phyloP scores from a whole-genome alignment of 2,797 vertebrate species.

The Pipistrellus nathusii region DNA sequence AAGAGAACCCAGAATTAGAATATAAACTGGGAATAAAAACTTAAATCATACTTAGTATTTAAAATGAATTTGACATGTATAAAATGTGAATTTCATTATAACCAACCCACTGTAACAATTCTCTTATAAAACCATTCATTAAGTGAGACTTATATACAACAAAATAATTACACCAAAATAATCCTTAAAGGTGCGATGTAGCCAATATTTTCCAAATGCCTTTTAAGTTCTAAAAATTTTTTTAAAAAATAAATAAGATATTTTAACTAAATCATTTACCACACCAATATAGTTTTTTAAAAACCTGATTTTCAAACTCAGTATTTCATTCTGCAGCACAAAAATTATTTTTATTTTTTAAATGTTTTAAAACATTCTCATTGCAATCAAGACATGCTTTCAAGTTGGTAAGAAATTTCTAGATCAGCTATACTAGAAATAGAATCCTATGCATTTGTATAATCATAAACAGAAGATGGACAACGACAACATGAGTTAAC shows the following conservation, averaged over 20 bases:
- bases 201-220: conserved; percentile 52
- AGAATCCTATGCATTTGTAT: neutral
- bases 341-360: conserved; percentile 24
- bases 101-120: neutral
- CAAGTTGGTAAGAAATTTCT: neutral
- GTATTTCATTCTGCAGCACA: conserved; percentile 1
- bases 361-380: conserved; percentile 8
- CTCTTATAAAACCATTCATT: conserved; percentile 40
- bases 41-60: neutral
- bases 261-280: conserved; percentile 42
- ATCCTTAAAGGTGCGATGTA: conserved; percentile 3
- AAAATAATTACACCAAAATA: conserved; percentile 20
- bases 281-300: neutral
- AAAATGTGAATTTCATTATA: conserved; percentile 44
- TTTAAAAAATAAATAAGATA: conserved; percentile 25
- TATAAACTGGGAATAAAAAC: conserved; percentile 12
- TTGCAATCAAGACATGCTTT: conserved; percentile 13
- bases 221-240: conserved; percentile 48
- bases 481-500: neutral
- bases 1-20: conserved; percentile 77
- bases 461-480: neutral
- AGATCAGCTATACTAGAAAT: neutral
- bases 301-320: conserved; percentile 53
- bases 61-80: conserved; percentile 22
- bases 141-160: conserved; percentile 11